Conservation (phyloP, 2,797 vertebrate species). For the Ispidina picta region DNA sequence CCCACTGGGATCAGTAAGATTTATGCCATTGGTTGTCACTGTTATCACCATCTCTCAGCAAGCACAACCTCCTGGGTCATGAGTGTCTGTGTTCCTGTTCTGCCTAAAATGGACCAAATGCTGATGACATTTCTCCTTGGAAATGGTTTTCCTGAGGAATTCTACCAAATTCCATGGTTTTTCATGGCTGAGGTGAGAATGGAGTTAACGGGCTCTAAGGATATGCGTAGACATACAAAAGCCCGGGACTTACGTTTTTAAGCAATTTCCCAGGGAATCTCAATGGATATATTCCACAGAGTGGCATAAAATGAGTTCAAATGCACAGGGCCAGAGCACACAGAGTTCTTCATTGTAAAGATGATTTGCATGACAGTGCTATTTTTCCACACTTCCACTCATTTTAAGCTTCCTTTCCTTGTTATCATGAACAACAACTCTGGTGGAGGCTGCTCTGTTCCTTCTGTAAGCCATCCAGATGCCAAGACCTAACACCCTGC, state of each 20-base stretch:
- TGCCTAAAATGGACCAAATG: not conserved
- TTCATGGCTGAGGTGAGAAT: not conserved
- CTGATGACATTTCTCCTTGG: not conserved
- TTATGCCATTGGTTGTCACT: not conserved
- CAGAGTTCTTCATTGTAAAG: not conserved
- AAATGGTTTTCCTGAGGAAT: not conserved
- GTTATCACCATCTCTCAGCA: not conserved
- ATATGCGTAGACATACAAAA: not conserved
- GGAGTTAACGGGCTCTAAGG: not conserved
- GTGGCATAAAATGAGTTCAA: not conserved
- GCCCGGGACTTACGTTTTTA: not conserved
- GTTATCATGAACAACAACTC: not conserved
- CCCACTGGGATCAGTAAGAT: constrained; percentile 14
- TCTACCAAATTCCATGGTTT: not conserved
- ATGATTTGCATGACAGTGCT: constrained; percentile 1
- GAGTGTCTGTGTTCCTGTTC: not conserved
- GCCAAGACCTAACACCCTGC: not conserved
- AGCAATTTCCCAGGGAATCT: not conserved
- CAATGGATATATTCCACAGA: not conserved
- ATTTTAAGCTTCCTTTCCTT: constrained; percentile 1
- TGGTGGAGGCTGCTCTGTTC: not conserved
- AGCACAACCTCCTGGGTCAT: not conserved
- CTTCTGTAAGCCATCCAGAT: not conserved
- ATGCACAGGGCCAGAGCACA: not conserved
- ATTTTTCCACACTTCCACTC: not conserved